Base-by-base conservation (phyloP, 2,888 invertebrate species). In the Napeogenes inachia region DNA sequence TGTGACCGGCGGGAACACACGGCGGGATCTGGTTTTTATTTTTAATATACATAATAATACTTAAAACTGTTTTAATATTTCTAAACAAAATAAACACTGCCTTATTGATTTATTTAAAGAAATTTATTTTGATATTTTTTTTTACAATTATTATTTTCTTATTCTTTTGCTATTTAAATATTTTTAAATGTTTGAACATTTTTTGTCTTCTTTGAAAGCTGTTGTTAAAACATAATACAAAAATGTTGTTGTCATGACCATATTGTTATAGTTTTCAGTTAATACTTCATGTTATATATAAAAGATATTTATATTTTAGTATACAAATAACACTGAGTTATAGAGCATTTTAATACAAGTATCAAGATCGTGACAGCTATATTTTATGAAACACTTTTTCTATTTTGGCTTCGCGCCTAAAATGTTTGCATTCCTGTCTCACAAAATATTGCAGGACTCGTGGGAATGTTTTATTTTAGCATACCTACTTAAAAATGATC, bases 1-100 rank as follows among this genome's bases (percentile, higher is more conserved):
- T 77, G 79, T 76, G 77, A 75, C 80, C 78, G 71, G 70, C 53
- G 13, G 35, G 38, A 35, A 5, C 45, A 68, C 71, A 75, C 79
- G 69, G 64, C 61, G 60, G 50, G 73, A 63, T 73, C 76, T 13
- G 21, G 6, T 12, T 35, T 6, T 13, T n/a, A 13, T 30, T 42
- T 13, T 21, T 38, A 30, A 53, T 13, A n/a, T 53, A 12, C 12
- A 32, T 45, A 33, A 32, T 21, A 4, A 42, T 57, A 13, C 13
- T n/a, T 47, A 47, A n/a, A 13, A 2, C 2, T 13, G 21, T 1
- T n/a, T 3, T 3, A 38, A 4, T 38, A 38, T 38, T 38, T 42
- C 1, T 53, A 58, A 47, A 35, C 13, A 21, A 21, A 21, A 21
- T 21, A 21, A 21, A 21, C 21, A 21, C 21, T 21, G 1, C 21